A percentile compares a stretch with the other conserved stretches of the same genome.
phyloP scores from a whole-genome alignment of 2,888 invertebrate species.

The Hybos culiciformis region DNA sequence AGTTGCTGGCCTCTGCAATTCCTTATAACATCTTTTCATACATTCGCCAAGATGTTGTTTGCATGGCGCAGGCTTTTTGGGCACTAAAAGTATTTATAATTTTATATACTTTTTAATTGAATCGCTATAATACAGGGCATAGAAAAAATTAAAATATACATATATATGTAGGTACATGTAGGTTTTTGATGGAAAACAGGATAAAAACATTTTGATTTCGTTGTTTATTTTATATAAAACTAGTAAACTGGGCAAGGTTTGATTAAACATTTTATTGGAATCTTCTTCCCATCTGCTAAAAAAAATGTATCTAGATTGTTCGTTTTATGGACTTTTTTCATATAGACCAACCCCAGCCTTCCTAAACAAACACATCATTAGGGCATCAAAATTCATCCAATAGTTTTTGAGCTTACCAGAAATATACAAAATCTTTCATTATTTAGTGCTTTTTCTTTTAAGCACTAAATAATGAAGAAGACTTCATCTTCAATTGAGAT shows the following conservation, averaged over 20 bases:
- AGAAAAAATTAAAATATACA: slow-evolving; percentile 8
- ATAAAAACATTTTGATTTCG: slow-evolving; percentile 2
- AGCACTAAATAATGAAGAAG: too few relatives aligned
- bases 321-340: too few relatives aligned
- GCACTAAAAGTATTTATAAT: slow-evolving; percentile 22
- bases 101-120: slow-evolving; percentile 8
- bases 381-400: too few relatives aligned
- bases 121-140: not conserved
- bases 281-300: too few relatives aligned
- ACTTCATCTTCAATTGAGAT: too few relatives aligned
- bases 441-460: too few relatives aligned
- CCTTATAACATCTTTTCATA: slow-evolving; percentile 23
- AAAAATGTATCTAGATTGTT: too few relatives aligned
- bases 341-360: too few relatives aligned
- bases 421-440: too few relatives aligned
- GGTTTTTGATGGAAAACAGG: not conserved
- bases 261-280: slow-evolving; percentile 5
- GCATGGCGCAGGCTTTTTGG: slow-evolving; percentile 29
- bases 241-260: slow-evolving; percentile 1
- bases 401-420: too few relatives aligned
- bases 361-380: too few relatives aligned
- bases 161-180: slow-evolving; percentile 13
- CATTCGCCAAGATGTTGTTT: slow-evolving; percentile 27
- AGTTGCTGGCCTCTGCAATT: slow-evolving; percentile 24
- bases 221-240: slow-evolving; percentile 3